phyloP scores from a whole-genome alignment of 2,113 vertebrate species.

The Ia io region DNA sequence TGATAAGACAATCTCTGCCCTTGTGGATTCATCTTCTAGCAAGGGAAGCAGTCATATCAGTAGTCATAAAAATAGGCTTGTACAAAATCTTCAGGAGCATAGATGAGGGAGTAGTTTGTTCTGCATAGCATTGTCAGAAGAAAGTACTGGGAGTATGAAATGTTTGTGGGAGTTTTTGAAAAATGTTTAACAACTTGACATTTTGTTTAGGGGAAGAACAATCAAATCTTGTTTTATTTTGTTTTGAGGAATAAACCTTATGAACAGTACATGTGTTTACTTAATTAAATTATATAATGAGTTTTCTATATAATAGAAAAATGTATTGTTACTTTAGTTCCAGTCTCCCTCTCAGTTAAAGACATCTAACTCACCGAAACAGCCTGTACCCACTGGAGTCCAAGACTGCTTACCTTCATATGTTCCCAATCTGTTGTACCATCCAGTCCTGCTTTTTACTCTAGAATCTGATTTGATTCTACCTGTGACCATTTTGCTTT shows the following conservation, averaged over 20 bases:
- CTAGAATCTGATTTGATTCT: neutral
- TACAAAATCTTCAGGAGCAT: neutral
- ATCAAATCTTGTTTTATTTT: neutral
- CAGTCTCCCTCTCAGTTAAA: neutral
- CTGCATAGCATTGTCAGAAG: neutral
- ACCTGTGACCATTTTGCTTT: neutral
- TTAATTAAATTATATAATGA: neutral
- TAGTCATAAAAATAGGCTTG: neutral
- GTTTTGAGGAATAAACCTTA: neutral
- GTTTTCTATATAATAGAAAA: neutral
- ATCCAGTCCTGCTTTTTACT: neutral
- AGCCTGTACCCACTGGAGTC: neutral
- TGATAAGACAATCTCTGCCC: neutral
- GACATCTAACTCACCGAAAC: neutral
- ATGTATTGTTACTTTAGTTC: neutral
- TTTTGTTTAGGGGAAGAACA: neutral
- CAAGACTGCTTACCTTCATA: neutral
- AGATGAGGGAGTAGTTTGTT: neutral
- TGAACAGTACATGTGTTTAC: neutral
- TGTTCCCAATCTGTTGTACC: neutral
- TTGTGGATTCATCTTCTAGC: neutral
- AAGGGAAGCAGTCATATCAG: neutral
- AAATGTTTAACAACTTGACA: constrained; percentile 7
- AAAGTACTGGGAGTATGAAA: neutral
- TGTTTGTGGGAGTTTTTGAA: neutral